phyloP scores from a whole-genome alignment of 2,113 vertebrate genomes.

The Pipa parva region DNA sequence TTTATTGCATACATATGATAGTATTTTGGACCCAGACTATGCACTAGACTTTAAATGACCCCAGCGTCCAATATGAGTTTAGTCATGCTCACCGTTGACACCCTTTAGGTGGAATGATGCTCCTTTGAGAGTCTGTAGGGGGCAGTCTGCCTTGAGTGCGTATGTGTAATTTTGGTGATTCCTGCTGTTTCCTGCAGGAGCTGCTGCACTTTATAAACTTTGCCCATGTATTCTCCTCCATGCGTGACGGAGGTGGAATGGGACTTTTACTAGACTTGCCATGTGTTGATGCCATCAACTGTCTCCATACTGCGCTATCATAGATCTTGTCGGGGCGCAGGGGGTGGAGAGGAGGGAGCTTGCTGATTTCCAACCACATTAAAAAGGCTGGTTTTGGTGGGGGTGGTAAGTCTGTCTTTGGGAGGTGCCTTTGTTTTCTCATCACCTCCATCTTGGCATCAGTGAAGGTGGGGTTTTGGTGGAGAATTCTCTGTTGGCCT shows the following conservation, averaged over 20 bases:
- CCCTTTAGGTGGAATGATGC: conserved; percentile 42
- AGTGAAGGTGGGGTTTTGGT: conserved; percentile 41
- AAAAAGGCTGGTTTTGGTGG: conserved; percentile 51
- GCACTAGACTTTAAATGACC: too few relatives aligned
- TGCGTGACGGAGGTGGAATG: conserved; percentile 51
- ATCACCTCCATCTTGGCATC: conserved; percentile 42
- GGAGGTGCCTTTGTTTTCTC: conserved; percentile 1
- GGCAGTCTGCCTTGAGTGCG: conserved; percentile 50
- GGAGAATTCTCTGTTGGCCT: conserved; percentile 43
- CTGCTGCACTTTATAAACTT: conserved; percentile 38
- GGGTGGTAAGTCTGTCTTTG: neutral
- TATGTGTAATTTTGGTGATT: conserved; percentile 45
- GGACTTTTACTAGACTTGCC: neutral
- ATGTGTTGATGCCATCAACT: conserved; percentile 32
- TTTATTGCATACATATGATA: too few relatives aligned
- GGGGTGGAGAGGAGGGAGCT: conserved; percentile 48
- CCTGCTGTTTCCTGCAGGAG: conserved; percentile 35
- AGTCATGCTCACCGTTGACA: conserved; percentile 53
- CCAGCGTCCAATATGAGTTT: too few relatives aligned
- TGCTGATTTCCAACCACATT: conserved; percentile 53
- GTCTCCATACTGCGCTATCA: conserved; percentile 54
- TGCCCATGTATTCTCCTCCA: conserved; percentile 50
- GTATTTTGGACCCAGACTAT: too few relatives aligned
- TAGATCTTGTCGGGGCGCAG: conserved; percentile 38
- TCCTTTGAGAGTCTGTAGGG: conserved; percentile 39